Conservation (phyloP, 2,113 vertebrate genomes). For the Clarias gariepinus region DNA sequence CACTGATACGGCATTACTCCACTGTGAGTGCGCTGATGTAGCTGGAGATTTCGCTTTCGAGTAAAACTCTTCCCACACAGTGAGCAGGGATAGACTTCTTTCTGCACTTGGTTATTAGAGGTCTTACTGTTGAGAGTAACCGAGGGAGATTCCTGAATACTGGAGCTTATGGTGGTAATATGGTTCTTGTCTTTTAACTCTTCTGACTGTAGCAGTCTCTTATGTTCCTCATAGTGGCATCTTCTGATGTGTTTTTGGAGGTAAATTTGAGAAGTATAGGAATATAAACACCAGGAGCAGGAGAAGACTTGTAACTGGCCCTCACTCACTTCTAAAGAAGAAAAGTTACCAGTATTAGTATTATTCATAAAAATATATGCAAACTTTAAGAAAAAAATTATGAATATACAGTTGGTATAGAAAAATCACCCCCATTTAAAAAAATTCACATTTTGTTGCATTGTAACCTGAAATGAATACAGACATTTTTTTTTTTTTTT, state of each 20-base stretch:
- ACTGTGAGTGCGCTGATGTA: background rate
- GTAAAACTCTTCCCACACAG: constrained; percentile 3
- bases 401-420: too few relatives aligned
- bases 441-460: too few relatives aligned
- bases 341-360: background rate
- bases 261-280: background rate
- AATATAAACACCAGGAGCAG: background rate
- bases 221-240: background rate
- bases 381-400: too few relatives aligned
- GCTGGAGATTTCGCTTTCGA: background rate
- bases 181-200: background rate
- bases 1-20: background rate
- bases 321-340: background rate
- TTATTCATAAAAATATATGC: too few relatives aligned
- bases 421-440: too few relatives aligned
- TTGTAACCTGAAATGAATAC: too few relatives aligned
- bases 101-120: background rate
- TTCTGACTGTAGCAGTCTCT: background rate
- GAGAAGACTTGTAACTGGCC: background rate
- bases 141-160: background rate
- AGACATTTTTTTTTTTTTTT: too few relatives aligned
- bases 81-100: background rate
- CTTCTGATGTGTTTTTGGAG: background rate
- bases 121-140: background rate
- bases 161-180: background rate